These are phyloP conservation scores for Punctoribates punctum DNA, from an alignment of 2,888 invertebrate genomes.

Conservation along the genomic window DNA sequence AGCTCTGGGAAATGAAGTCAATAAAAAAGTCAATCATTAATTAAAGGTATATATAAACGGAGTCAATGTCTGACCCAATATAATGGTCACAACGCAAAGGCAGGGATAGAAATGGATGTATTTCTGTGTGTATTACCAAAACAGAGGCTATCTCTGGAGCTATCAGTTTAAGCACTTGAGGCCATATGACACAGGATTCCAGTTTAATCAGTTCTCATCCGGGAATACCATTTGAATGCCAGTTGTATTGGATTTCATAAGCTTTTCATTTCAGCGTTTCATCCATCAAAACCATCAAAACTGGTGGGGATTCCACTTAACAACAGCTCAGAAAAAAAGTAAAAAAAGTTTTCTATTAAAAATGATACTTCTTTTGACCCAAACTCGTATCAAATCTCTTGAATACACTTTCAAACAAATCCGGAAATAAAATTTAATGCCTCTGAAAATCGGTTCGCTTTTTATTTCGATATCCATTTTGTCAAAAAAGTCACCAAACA, in stretches of 20 bases:
- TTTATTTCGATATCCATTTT: not conserved
- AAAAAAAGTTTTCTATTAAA: conserved; percentile 8
- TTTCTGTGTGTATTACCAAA: not conserved
- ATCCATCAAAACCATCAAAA: conserved; percentile 8
- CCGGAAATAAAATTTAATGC: not conserved
- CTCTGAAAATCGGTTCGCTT: not conserved
- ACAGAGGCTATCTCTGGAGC: not conserved
- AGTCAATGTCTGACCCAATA: not conserved
- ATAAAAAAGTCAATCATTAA: conserved; percentile 21
- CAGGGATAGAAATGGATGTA: not conserved
- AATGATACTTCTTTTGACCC: not conserved
- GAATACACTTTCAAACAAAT: conserved; percentile 1
- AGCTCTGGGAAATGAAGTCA: not conserved
- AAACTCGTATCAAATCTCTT: not conserved
- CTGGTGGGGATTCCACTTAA: conserved; percentile 10
- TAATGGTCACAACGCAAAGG: not conserved
- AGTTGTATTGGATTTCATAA: conserved; percentile 23
- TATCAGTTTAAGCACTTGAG: conserved; percentile 5
- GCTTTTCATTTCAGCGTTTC: conserved; percentile 20
- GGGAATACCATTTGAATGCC: conserved; percentile 23
- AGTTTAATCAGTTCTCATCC: conserved; percentile 28
- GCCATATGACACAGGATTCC: conserved; percentile 29
- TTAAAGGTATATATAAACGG: not conserved
- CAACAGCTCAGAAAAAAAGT: not conserved
- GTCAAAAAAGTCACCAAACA: not conserved